Percentiles rank a stretch among this genome's conserved stretches.
Conservation (phyloP, 2,797 vertebrate genomes). For the Euthynnus affinis region DNA sequence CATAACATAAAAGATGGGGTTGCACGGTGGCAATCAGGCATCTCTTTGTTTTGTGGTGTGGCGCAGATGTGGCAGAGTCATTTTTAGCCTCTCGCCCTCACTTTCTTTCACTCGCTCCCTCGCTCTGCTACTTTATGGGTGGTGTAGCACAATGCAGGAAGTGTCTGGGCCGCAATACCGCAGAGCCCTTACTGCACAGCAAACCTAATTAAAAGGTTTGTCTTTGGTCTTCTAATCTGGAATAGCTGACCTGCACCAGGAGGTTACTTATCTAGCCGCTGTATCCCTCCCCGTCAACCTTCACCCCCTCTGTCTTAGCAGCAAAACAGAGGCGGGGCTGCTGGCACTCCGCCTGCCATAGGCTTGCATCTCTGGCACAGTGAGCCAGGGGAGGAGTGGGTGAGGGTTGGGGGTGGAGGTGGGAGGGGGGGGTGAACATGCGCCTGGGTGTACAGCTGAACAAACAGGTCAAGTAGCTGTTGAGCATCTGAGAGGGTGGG, state of each 20-base stretch:
- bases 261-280: slow-evolving; percentile 70
- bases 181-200: slow-evolving; percentile 73
- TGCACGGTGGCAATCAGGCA: slow-evolving; percentile 55
- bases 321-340: slow-evolving; percentile 35
- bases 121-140: slow-evolving; percentile 73
- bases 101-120: slow-evolving; percentile 70
- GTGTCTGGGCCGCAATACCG: slow-evolving; percentile 77
- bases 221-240: slow-evolving; percentile 77
- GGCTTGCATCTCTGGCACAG: slow-evolving; percentile 51
- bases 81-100: slow-evolving; percentile 79
- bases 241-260: slow-evolving; percentile 76
- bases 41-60: slow-evolving; percentile 72
- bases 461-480: slow-evolving; percentile 84
- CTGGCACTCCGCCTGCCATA: slow-evolving; percentile 38
- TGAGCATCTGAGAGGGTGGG: slow-evolving; percentile 67
- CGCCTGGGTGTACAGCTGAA: slow-evolving; percentile 76
- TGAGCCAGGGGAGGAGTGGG: slow-evolving; percentile 37
- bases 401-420: neutral
- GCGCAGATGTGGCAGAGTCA: slow-evolving; percentile 74
- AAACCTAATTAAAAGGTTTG: slow-evolving; percentile 86
- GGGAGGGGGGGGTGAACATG: slow-evolving; percentile 36
- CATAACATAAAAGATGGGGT: neutral
- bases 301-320: slow-evolving; percentile 42
- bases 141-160: slow-evolving; percentile 83
- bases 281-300: slow-evolving; percentile 18